Percentiles rank a stretch among this genome's conserved stretches.
phyloP scores from a whole-genome alignment of 2,888 invertebrate species.

The Opisthograptis luteolata region DNA sequence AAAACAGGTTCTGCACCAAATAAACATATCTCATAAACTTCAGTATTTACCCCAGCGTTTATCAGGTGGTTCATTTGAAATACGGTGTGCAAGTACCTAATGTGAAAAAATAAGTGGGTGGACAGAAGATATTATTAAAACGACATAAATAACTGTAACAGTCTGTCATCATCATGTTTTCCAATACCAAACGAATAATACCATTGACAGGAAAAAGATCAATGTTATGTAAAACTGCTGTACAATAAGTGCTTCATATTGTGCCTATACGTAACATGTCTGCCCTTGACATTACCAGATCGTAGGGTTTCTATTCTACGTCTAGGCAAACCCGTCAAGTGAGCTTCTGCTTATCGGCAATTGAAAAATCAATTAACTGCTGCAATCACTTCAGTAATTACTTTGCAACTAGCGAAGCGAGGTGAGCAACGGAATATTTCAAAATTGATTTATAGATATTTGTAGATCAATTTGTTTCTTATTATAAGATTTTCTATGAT shows the following conservation, averaged over 20 bases:
- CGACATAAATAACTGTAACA: not conserved
- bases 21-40: too few species aligned
- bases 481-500: slow-evolving; percentile 4
- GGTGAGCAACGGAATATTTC: not conserved
- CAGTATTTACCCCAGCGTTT: too few species aligned
- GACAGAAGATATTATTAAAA: not conserved
- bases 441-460: slow-evolving; percentile 4
- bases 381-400: slow-evolving; percentile 12
- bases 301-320: slow-evolving; percentile 41
- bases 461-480: slow-evolving; percentile 1
- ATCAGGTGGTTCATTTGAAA: too few species aligned
- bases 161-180: not conserved
- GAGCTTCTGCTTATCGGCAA: slow-evolving; percentile 21
- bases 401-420: slow-evolving; percentile 8
- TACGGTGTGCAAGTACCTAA: too few species aligned
- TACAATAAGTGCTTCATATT: not conserved
- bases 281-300: slow-evolving; percentile 35
- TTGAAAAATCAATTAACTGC: slow-evolving; percentile 32
- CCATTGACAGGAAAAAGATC: slow-evolving; percentile 14
- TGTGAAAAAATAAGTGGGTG: not conserved
- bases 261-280: slow-evolving; percentile 17
- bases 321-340: slow-evolving; percentile 43
- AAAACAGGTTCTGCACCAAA: too few species aligned
- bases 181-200: not conserved
- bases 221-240: slow-evolving; percentile 18